Evolutionary conservation across 2,797 vertebrate species (phyloP).

Genomic region (Pseudocheirus occidentalis): DNA sequence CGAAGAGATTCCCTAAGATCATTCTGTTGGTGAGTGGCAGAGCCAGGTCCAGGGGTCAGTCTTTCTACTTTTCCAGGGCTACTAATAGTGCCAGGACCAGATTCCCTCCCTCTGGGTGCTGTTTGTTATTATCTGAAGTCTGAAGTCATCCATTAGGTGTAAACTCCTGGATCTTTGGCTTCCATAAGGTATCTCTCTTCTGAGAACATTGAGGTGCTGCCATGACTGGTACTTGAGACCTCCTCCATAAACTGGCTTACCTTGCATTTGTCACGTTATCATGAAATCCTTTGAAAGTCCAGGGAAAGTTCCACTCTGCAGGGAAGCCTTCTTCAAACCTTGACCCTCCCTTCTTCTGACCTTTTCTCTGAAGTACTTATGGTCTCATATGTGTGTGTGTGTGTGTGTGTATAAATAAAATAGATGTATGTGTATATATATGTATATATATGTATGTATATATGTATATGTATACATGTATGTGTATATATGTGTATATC

Average conservation of each 20-base stretch:
- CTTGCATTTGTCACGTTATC: neutral
- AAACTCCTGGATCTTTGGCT: neutral
- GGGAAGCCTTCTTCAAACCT: neutral
- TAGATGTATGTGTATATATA: too few relatives aligned
- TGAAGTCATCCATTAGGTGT: neutral
- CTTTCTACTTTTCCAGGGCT: neutral
- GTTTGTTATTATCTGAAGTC: neutral
- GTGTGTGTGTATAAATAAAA: too few relatives aligned
- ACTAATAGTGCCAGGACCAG: neutral
- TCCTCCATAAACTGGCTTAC: neutral
- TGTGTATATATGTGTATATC: too few relatives aligned
- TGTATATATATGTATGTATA: too few relatives aligned
- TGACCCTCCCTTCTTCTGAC: neutral
- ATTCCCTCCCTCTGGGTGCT: neutral
- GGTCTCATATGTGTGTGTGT: neutral
- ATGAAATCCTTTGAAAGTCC: neutral
- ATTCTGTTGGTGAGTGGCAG: neutral
- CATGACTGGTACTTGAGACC: neutral
- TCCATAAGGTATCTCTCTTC: neutral
- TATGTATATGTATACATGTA: too few relatives aligned
- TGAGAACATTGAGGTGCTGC: neutral
- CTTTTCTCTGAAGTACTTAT: neutral
- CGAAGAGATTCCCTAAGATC: neutral
- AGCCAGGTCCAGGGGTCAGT: neutral
- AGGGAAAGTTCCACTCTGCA: neutral